These are phyloP conservation scores for Protomyctophum bolini DNA, from an alignment of 2,113 vertebrate species.

Conservation along the genomic window DNA sequence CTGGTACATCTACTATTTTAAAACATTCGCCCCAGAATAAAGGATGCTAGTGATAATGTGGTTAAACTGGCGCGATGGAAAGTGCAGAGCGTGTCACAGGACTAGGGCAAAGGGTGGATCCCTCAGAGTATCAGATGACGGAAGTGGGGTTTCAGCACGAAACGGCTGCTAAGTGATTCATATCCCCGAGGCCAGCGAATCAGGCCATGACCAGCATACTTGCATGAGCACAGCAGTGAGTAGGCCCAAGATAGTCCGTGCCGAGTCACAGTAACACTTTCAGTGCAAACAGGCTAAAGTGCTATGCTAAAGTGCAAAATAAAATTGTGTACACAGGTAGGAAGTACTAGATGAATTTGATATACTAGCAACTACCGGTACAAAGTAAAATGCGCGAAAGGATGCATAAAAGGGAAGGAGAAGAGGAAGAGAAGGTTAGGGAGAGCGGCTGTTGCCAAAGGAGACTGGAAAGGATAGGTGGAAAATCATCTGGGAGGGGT, in stretches of 20 bases:
- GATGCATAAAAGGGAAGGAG: constrained; percentile 2
- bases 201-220: constrained; percentile 41
- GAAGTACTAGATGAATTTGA: too few relatives aligned
- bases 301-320: constrained; percentile 20
- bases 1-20: neutral
- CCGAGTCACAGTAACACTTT: constrained; percentile 55
- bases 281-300: neutral
- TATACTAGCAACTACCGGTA: neutral
- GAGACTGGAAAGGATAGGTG: constrained; percentile 79
- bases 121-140: constrained; percentile 49
- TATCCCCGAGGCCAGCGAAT: constrained; percentile 13
- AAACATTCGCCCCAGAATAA: too few relatives aligned
- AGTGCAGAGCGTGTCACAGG: neutral
- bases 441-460: constrained; percentile 61
- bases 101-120: constrained; percentile 35
- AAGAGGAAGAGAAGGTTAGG: constrained; percentile 37
- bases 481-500: constrained; percentile 82
- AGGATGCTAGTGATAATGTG: constrained; percentile 9
- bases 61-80: constrained; percentile 14
- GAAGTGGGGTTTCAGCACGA: constrained; percentile 37
- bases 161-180: constrained; percentile 27
- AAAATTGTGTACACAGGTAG: too few relatives aligned
- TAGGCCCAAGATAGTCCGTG: constrained; percentile 17
- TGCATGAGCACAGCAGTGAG: constrained; percentile 31
- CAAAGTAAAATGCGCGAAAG: neutral